Conservation (phyloP, 2,113 vertebrate genomes). For the Tautogolabrus adspersus region DNA sequence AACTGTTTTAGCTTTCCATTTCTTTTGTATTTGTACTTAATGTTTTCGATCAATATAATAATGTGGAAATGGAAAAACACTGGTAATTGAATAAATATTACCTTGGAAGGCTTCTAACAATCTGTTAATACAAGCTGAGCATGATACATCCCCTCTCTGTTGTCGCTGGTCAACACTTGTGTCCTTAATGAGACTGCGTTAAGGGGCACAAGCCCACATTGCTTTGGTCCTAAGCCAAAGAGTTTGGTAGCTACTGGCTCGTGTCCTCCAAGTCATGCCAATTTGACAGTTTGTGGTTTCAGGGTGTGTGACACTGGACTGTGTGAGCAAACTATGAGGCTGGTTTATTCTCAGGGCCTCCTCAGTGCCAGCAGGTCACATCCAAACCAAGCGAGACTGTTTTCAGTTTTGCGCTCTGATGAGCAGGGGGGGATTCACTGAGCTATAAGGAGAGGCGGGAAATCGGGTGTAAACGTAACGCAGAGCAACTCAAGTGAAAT, state of each 20-base stretch:
- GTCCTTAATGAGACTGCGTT: background rate
- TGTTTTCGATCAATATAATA: no score
- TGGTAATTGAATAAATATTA: no score
- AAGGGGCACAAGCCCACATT: background rate
- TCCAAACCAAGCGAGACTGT: background rate
- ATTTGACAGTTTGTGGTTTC: constrained; percentile 1
- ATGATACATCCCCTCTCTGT: background rate
- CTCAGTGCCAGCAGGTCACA: background rate
- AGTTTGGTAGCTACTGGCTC: background rate
- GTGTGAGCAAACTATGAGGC: background rate
- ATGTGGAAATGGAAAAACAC: no score
- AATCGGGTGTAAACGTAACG: constrained; percentile 29
- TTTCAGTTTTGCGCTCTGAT: constrained; percentile 15
- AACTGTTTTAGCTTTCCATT: no score
- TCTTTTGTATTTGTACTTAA: no score
- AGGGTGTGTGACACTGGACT: background rate
- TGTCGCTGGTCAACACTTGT: background rate
- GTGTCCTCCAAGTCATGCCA: background rate
- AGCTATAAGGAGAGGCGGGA: background rate
- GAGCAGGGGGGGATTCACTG: constrained; percentile 1
- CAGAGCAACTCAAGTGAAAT: constrained; percentile 18
- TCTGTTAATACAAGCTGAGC: background rate
- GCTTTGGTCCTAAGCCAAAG: background rate
- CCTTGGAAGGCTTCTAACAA: no score
- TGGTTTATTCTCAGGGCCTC: background rate